Evolutionary conservation across 2,888 invertebrate genomes (phyloP).

Genomic region (Synergus gifuensis): DNA sequence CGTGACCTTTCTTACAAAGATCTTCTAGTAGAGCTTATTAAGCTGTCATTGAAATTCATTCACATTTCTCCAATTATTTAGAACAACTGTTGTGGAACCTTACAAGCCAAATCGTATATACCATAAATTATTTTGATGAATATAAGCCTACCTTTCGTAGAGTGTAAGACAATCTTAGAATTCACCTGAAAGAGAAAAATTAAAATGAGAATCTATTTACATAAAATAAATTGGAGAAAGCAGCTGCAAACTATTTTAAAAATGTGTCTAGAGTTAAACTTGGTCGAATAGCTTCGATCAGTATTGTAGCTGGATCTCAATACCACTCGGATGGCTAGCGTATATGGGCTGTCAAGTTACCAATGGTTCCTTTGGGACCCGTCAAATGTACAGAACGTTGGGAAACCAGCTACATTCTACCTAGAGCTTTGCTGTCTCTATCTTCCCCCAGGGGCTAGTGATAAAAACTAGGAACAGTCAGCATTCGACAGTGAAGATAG

Average conservation of each 20-base stretch:
- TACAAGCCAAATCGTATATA: no score
- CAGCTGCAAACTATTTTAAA: neutral
- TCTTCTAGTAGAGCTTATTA: neutral
- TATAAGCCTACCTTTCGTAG: no score
- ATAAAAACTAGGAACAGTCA: slow-evolving; percentile 73
- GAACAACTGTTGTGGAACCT: slow-evolving; percentile 60
- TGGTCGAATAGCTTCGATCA: slow-evolving; percentile 36
- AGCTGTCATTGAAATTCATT: neutral
- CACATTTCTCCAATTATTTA: no score
- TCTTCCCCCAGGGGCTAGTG: slow-evolving; percentile 66
- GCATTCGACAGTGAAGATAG: slow-evolving; percentile 70
- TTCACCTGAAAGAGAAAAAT: no score
- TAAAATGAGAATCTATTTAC: neutral
- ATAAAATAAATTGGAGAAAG: neutral
- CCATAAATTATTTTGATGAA: no score
- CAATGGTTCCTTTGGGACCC: slow-evolving; percentile 72
- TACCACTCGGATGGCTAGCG: slow-evolving; percentile 39
- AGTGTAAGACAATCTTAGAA: no score
- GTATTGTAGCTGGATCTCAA: slow-evolving; percentile 44
- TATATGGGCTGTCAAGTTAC: slow-evolving; percentile 71
- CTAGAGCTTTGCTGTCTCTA: slow-evolving; percentile 63
- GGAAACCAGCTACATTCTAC: slow-evolving; percentile 62
- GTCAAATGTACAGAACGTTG: slow-evolving; percentile 71
- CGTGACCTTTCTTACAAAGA: neutral
- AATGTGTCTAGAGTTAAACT: neutral